These are phyloP conservation scores for Mus spicilegus DNA, from an alignment of 2,113 vertebrate genomes.

Conservation along the genomic window DNA sequence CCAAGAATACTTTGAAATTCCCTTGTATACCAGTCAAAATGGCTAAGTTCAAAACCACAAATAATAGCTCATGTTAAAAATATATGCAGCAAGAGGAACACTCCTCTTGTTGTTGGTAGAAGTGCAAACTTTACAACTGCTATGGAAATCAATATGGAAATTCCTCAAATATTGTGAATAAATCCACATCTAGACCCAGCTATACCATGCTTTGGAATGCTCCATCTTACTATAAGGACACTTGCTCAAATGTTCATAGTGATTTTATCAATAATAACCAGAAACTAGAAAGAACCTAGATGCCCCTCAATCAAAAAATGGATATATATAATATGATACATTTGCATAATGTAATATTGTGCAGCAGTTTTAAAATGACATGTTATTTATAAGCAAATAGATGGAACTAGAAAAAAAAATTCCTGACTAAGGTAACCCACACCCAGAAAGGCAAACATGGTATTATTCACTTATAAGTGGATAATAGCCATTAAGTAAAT, in stretches of 20 bases:
- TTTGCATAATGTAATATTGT: not conserved
- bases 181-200: not conserved
- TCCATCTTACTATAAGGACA: not conserved
- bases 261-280: not conserved
- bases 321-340: not conserved
- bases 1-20: not conserved
- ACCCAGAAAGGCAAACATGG: not conserved
- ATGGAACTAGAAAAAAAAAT: not conserved
- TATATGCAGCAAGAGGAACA: not conserved
- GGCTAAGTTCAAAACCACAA: not conserved
- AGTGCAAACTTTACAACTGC: not conserved
- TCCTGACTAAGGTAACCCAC: not conserved
- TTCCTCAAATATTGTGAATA: not conserved
- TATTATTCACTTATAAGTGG: not conserved
- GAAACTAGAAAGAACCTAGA: not conserved
- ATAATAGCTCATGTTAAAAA: not conserved
- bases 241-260: not conserved
- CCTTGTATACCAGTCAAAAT: not conserved
- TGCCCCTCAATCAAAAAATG: not conserved
- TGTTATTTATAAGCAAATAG: not conserved
- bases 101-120: not conserved
- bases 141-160: not conserved
- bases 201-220: not conserved
- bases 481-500: not conserved
- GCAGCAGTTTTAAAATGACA: not conserved